Conservation (phyloP, 1,140 invertebrate species). For the Dicyema japonicum region DNA sequence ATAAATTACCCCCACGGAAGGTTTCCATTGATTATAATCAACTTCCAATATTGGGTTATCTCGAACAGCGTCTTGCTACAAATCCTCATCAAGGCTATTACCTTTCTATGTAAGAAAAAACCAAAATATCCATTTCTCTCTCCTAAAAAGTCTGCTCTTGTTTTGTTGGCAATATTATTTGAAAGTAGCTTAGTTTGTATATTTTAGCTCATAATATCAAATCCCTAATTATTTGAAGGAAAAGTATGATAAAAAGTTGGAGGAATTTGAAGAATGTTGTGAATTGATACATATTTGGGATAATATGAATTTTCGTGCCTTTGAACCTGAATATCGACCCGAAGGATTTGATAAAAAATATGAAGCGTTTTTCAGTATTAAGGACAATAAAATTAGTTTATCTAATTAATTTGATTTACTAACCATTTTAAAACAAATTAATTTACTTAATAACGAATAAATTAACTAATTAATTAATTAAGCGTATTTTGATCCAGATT, state of each 20-base stretch:
- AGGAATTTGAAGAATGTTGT: constrained; percentile 18
- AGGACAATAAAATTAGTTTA: too few species aligned
- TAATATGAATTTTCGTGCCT: too few species aligned
- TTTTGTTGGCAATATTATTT: constrained; percentile 5
- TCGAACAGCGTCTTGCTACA: constrained; percentile 18
- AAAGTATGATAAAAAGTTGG: constrained; percentile 17
- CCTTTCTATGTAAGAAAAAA: constrained; percentile 15
- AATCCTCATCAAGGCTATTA: constrained; percentile 13
- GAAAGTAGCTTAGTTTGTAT: constrained; percentile 2
- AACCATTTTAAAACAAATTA: too few species aligned
- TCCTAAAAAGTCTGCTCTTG: constrained; percentile 12
- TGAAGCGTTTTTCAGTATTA: too few species aligned
- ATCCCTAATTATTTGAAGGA: constrained; percentile 17
- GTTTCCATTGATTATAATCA: constrained; percentile 8
- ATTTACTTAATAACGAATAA: too few species aligned
- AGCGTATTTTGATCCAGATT: too few species aligned
- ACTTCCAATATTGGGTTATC: constrained; percentile 18
- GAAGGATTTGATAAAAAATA: too few species aligned
- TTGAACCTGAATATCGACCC: too few species aligned
- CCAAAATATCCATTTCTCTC: constrained; percentile 20
- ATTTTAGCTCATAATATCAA: constrained; percentile 17
- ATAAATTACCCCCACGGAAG: constrained; percentile 17
- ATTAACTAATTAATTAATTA: too few species aligned
- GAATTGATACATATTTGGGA: constrained; percentile 14
- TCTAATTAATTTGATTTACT: too few species aligned